phyloP scores from a whole-genome alignment of 37 sponge, comb jelly and placozoan genomes.

The Spongilla lacustris region DNA sequence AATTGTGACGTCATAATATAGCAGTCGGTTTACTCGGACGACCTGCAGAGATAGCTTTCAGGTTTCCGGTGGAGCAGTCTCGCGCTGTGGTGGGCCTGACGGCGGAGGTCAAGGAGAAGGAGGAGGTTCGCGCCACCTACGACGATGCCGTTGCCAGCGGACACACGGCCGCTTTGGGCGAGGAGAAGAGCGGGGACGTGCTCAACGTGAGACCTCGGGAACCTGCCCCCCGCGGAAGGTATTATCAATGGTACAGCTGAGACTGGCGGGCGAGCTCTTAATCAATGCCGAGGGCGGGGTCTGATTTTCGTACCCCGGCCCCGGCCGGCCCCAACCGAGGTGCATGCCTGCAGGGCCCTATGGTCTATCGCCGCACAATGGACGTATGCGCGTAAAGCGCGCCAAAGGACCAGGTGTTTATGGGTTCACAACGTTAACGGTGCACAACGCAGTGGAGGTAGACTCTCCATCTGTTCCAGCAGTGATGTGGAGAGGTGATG shows the following conservation, averaged over 20 bases:
- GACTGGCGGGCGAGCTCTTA: slow-evolving; percentile 55
- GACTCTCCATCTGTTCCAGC: slow-evolving; percentile 29
- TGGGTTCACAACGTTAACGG: slow-evolving; percentile 28
- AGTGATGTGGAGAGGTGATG: not conserved
- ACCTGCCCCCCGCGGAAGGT: slow-evolving; percentile 67
- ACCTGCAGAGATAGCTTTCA: too few relatives aligned
- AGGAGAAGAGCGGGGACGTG: slow-evolving; percentile 72
- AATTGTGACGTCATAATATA: too few relatives aligned
- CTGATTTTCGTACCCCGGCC: slow-evolving; percentile 58
- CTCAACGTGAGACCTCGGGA: slow-evolving; percentile 66
- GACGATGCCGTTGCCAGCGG: slow-evolving; percentile 75
- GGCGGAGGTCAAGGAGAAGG: slow-evolving; percentile 54
- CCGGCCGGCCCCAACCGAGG: slow-evolving; percentile 63
- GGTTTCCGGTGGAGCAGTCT: too few relatives aligned
- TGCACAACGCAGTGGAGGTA: slow-evolving; percentile 14
- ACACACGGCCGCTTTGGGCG: slow-evolving; percentile 53
- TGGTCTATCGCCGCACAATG: not conserved
- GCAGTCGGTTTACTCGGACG: not conserved
- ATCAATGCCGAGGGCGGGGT: slow-evolving; percentile 63
- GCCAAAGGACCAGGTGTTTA: slow-evolving; percentile 35
- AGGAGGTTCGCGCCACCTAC: slow-evolving; percentile 55
- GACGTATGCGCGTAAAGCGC: not conserved
- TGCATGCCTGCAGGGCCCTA: slow-evolving; percentile 46
- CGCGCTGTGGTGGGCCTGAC: too few relatives aligned
- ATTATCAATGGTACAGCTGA: slow-evolving; percentile 44